phyloP scores from a whole-genome alignment of 2,113 vertebrate species.

The Psittacus erithacus region DNA sequence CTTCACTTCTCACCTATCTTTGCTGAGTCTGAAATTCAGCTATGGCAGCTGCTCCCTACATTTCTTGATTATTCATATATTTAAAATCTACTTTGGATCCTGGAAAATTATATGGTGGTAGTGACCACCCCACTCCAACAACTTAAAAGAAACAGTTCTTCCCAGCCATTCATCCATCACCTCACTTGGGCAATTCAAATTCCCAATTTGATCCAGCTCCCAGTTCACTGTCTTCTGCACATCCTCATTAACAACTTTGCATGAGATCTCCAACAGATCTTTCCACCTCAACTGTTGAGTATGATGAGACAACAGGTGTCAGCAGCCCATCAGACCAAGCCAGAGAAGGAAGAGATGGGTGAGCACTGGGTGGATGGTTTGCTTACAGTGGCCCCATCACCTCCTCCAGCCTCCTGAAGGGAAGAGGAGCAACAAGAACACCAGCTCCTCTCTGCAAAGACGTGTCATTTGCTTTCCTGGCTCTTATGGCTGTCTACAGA shows the following conservation, averaged over 20 bases:
- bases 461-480: background rate
- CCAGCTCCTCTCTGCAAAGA: background rate
- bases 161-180: background rate
- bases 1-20: slow-evolving; percentile 27
- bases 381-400: background rate
- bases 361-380: background rate
- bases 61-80: background rate
- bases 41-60: background rate
- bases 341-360: background rate
- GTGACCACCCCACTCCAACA: background rate
- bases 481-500: background rate
- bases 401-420: background rate
- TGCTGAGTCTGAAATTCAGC: slow-evolving; percentile 17
- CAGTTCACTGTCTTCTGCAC: background rate
- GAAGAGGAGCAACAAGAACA: background rate
- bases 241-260: background rate
- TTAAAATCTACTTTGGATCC: background rate
- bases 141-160: background rate
- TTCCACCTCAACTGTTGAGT: background rate
- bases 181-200: background rate
- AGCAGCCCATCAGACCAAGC: background rate
- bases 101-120: accelerated
- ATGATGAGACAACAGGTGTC: background rate
- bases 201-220: background rate
- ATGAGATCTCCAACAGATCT: background rate